These are phyloP conservation scores for Octodon degus DNA, from an alignment of 2,113 vertebrate species.

Conservation along the genomic window DNA sequence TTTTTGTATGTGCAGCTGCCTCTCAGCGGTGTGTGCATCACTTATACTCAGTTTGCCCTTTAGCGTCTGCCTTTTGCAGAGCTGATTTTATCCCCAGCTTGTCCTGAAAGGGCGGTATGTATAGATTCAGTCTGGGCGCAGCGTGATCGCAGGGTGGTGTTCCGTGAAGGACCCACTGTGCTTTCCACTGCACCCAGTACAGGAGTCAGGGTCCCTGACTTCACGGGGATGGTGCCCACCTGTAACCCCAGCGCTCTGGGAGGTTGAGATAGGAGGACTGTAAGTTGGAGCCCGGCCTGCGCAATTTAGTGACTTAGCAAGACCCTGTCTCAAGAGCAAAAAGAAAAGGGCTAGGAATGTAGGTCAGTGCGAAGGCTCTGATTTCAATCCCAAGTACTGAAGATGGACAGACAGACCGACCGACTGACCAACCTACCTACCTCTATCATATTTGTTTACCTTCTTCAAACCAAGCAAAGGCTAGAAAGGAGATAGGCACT, in stretches of 20 bases:
- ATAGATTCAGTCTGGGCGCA: neutral
- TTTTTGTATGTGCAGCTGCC: neutral
- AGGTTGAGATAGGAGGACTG: neutral
- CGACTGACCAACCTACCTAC: neutral
- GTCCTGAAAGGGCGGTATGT: neutral
- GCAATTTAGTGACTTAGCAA: neutral
- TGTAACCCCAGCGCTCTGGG: neutral
- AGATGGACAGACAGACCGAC: neutral
- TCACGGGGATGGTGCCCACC: neutral
- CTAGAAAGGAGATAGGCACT: neutral
- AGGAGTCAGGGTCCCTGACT: neutral
- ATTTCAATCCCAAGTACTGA: too few relatives aligned
- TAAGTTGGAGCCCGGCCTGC: neutral
- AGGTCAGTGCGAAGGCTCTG: too few relatives aligned
- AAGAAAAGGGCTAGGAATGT: neutral
- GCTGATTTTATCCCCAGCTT: neutral
- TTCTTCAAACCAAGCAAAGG: neutral
- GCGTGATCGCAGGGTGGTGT: neutral
- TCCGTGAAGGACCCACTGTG: neutral
- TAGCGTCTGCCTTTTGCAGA: neutral
- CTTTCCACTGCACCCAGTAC: neutral
- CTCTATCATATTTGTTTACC: neutral
- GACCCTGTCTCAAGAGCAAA: neutral
- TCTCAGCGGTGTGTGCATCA: neutral
- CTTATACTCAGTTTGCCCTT: neutral